A percentile compares a stretch with the other conserved stretches of the same genome.
Conservation (phyloP, 2,888 invertebrate genomes). For the Linnaemya tessellans region DNA sequence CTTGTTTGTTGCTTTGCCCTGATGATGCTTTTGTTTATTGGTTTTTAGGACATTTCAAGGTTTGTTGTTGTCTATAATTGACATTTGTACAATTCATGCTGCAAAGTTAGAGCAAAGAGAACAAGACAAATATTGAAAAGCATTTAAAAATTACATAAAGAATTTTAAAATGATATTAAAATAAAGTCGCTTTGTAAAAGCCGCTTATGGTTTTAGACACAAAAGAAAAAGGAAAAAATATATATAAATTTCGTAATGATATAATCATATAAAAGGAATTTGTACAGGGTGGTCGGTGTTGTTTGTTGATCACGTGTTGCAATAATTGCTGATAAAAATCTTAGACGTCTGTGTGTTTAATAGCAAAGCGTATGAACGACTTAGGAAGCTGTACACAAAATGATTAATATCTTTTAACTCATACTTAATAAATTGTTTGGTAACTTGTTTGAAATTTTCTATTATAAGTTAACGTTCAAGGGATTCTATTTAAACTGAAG, state of each 20-base stretch:
- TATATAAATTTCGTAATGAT: background rate
- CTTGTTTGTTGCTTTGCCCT: background rate
- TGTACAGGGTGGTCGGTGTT: background rate
- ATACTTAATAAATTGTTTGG: too few relatives aligned
- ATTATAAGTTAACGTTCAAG: too few relatives aligned
- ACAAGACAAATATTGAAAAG: conserved; percentile 1
- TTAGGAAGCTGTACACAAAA: too few relatives aligned
- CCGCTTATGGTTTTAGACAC: background rate
- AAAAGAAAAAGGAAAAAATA: too few relatives aligned
- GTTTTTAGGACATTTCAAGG: conserved; percentile 72
- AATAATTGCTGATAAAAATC: too few relatives aligned
- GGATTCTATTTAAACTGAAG: too few relatives aligned
- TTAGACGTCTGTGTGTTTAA: too few relatives aligned
- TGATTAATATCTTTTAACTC: too few relatives aligned
- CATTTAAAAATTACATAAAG: conserved; percentile 54
- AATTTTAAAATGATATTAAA: conserved; percentile 34
- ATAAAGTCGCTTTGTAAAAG: conserved; percentile 21
- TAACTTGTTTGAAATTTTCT: too few relatives aligned
- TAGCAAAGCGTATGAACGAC: too few relatives aligned
- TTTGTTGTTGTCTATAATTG: conserved; percentile 66
- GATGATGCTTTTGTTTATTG: conserved; percentile 69
- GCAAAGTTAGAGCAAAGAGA: conserved; percentile 26
- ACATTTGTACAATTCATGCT: conserved; percentile 70
- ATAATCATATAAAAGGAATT: background rate
- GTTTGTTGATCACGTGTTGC: too few relatives aligned